Base-by-base conservation (phyloP, 2,888 invertebrate species). In the Lycophotia porphyrea region DNA sequence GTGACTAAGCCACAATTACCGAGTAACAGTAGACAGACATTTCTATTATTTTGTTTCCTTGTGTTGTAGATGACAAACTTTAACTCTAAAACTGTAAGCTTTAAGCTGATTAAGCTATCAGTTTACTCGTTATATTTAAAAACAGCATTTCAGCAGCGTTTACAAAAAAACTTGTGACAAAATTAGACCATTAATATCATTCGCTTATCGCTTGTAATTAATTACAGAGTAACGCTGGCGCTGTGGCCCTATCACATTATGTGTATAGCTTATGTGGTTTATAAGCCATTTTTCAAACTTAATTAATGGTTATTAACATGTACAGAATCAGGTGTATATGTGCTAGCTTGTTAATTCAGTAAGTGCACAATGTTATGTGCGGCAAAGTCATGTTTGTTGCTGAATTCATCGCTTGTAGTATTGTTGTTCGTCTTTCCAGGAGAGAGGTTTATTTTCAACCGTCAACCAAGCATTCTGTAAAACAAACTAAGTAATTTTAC, bases 211-310 rank as follows among this genome's bases (percentile, higher is more conserved):
- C 52, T 47, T 42, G 65, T 80, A 86, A 86, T 86, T 84, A 84
- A 84, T 86, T 80, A 77, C 68, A 60, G 64, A 73, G 34, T 60
- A 72, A 58, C 70, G 60, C 49, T 76, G 49, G 75, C 70, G 69
- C 39, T 84, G 71, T 71, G 70, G 65, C 61, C 31, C 61, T 80
- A 83, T 83, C 74, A 72, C 70, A 77, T 76, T 74, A 76, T 69
- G 76, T 73, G 36, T 67, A 76, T 78, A 83, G 74, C 84, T 72
- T 61, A 58, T 76, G 84, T 81, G 84, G 87, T 74, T 69, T 64
- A 74, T 67, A 81, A 74, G 61, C 71, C 47, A 85, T 83, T 86
- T 85, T 86, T 86, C 77, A 86, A 85, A 81, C 55, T 83, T 85
- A 86, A 86, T 86, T 85, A 85, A 81, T 86, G 72, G 68, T 64